These are phyloP conservation scores for Picus viridis DNA, from an alignment of 2,797 vertebrate species.

Conservation along the genomic window DNA sequence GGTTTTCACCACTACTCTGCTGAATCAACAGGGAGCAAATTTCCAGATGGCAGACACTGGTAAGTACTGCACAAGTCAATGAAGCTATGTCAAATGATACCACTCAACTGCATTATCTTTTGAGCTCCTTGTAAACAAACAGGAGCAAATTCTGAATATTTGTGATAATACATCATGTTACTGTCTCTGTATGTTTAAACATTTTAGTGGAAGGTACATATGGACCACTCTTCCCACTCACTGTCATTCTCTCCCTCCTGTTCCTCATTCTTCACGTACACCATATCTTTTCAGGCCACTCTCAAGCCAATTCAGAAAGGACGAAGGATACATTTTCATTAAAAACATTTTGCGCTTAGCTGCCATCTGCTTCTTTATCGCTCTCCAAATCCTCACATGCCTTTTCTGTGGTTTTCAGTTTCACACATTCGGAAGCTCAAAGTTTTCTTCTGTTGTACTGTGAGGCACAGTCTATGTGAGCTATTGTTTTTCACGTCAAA, in stretches of 20 bases:
- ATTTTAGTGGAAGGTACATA: constrained; percentile 68
- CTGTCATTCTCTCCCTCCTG: constrained; percentile 66
- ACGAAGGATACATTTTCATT: constrained; percentile 60
- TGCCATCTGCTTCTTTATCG: constrained; percentile 64
- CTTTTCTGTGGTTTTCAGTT: constrained; percentile 22
- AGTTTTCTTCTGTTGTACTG: neutral
- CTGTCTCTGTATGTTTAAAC: constrained; percentile 67
- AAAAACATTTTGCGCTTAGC: constrained; percentile 69
- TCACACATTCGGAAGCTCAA: constrained; percentile 9
- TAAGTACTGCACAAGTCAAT: constrained; percentile 25
- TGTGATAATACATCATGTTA: constrained; percentile 69
- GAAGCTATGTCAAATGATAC: constrained; percentile 54
- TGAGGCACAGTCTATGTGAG: neutral
- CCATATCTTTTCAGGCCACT: constrained; percentile 42
- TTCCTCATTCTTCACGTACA: constrained; percentile 22
- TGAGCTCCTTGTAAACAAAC: constrained; percentile 68
- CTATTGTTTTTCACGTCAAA: neutral
- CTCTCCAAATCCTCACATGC: constrained; percentile 61
- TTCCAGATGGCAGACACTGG: constrained; percentile 41
- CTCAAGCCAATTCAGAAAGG: constrained; percentile 51
- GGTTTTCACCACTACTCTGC: constrained; percentile 19
- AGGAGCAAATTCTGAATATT: constrained; percentile 67
- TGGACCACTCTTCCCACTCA: constrained; percentile 65
- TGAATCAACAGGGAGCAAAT: constrained; percentile 54
- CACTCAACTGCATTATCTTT: constrained; percentile 47